phyloP scores from a whole-genome alignment of 2,113 vertebrate species.

The Columba livia region DNA sequence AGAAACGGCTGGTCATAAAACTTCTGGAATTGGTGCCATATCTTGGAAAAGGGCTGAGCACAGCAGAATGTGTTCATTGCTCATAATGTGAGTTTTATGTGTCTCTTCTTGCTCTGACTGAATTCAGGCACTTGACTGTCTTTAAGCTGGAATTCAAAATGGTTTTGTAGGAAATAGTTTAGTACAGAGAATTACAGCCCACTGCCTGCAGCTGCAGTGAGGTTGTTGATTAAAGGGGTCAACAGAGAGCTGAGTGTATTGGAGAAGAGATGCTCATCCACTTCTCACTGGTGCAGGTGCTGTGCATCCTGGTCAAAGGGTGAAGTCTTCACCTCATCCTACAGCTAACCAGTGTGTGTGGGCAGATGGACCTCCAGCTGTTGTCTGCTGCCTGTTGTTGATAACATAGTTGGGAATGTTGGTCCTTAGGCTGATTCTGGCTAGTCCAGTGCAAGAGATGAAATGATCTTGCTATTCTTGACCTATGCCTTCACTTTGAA shows the following conservation, averaged over 20 bases:
- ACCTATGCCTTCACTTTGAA: background rate
- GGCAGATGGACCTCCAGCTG: background rate
- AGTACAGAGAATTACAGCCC: background rate
- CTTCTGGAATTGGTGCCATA: background rate
- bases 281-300: background rate
- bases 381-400: background rate
- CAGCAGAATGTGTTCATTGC: background rate
- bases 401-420: background rate
- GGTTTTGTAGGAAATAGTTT: background rate
- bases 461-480: background rate
- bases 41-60: background rate
- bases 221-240: background rate
- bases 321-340: background rate
- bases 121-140: background rate
- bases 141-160: background rate
- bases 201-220: background rate
- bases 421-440: background rate
- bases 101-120: background rate
- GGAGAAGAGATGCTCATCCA: background rate
- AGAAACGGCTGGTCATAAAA: background rate
- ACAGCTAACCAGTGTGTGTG: background rate
- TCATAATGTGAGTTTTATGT: background rate
- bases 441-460: background rate
- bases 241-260: background rate
- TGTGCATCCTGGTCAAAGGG: background rate